phyloP scores from a whole-genome alignment of 2,113 vertebrate genomes.

The Melanotaenia duboulayi region DNA sequence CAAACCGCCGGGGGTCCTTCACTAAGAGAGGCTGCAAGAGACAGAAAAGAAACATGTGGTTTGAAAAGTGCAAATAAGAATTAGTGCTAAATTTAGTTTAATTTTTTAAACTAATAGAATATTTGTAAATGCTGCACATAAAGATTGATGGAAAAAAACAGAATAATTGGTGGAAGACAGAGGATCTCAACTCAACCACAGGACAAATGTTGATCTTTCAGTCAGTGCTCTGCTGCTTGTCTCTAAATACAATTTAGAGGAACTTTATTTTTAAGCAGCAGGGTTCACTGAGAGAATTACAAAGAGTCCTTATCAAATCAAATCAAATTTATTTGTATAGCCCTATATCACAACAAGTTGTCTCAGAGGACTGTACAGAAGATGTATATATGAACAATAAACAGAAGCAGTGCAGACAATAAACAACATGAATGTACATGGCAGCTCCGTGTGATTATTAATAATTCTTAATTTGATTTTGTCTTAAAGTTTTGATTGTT shows the following conservation, averaged over 20 bases:
- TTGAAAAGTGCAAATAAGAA: neutral
- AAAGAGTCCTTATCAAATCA: rapidly evolving
- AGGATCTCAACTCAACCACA: neutral
- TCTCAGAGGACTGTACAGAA: too few species aligned
- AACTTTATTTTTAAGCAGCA: neutral
- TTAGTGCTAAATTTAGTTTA: neutral
- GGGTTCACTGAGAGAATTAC: neutral
- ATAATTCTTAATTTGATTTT: too few species aligned
- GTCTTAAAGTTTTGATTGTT: too few species aligned
- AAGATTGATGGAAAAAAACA: neutral
- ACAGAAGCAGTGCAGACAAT: too few species aligned
- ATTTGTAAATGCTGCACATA: too few species aligned
- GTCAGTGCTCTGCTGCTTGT: neutral
- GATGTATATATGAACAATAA: too few species aligned
- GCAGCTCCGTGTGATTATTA: too few species aligned
- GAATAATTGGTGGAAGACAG: neutral
- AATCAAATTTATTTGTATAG: too few species aligned
- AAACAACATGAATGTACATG: too few species aligned
- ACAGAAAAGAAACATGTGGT: conserved; percentile 16
- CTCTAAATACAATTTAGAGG: conserved; percentile 1
- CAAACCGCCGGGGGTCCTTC: conserved; percentile 33
- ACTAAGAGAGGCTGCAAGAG: conserved; percentile 46
- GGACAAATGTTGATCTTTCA: neutral
- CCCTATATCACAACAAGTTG: too few species aligned
- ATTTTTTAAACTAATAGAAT: too few species aligned